Evolutionary conservation across 2,797 vertebrate genomes (phyloP).

Genomic region (Rachycentron canadum): DNA sequence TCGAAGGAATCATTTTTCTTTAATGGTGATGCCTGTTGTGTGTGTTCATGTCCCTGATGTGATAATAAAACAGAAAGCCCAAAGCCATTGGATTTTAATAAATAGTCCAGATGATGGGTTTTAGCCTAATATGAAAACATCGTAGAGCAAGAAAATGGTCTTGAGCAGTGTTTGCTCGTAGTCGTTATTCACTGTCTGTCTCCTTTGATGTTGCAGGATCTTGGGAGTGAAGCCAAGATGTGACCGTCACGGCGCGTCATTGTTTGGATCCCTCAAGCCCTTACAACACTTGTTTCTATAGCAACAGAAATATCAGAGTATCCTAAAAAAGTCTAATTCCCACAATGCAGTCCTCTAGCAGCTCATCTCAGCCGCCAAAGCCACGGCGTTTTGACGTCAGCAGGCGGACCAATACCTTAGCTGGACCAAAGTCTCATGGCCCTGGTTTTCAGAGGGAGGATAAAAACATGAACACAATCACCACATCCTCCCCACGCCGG

Average conservation of each 20-base stretch:
- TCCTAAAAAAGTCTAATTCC: conserved; percentile 53
- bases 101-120: conserved; percentile 35
- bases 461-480: conserved; percentile 84
- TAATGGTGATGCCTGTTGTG: conserved; percentile 10
- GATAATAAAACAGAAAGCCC: conserved; percentile 47
- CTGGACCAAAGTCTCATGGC: conserved; percentile 74
- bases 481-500: conserved; percentile 65
- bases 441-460: conserved; percentile 81
- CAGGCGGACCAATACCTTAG: conserved; percentile 66
- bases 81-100: conserved; percentile 44
- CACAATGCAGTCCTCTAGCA: conserved; percentile 85
- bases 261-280: conserved; percentile 73
- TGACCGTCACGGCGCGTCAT: conserved; percentile 77
- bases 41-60: conserved; percentile 36
- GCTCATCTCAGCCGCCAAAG: conserved; percentile 80
- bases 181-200: conserved; percentile 69
- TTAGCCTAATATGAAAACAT: conserved; percentile 35
- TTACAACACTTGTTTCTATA: conserved; percentile 76
- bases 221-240: conserved; percentile 82
- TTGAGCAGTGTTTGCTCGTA: conserved; percentile 35
- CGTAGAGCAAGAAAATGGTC: conserved; percentile 19
- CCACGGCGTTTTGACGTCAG: conserved; percentile 81
- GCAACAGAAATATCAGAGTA: conserved; percentile 72
- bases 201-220: conserved; percentile 84
- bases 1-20: not conserved